phyloP scores from a whole-genome alignment of 2,113 vertebrate species.

The Ahaetulla prasina region DNA sequence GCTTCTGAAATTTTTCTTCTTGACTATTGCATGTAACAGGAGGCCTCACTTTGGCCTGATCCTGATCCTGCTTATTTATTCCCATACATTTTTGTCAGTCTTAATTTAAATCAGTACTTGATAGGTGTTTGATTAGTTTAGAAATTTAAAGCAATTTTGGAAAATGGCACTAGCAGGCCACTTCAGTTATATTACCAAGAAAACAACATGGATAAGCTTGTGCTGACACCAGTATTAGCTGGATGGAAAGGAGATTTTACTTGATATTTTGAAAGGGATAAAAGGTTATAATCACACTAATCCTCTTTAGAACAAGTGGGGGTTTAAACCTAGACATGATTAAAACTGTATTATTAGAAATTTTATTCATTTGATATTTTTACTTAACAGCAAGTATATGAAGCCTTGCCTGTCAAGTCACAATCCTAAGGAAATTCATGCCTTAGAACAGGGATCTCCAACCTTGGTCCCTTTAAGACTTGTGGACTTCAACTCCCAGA shows the following conservation, averaged over 20 bases:
- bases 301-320: neutral
- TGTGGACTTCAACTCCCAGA: too few relatives aligned
- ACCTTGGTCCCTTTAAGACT: too few relatives aligned
- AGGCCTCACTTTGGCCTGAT: neutral
- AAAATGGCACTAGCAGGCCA: neutral
- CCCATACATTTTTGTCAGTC: neutral
- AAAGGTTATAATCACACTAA: neutral
- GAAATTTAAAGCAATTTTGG: neutral
- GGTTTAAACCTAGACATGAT: neutral
- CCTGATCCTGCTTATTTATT: neutral
- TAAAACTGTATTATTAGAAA: neutral
- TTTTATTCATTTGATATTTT: neutral
- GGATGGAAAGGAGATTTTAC: neutral
- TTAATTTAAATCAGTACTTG: neutral
- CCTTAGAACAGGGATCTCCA: neutral
- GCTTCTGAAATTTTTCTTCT: neutral
- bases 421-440: neutral
- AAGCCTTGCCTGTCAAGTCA: neutral
- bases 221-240: neutral
- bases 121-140: neutral
- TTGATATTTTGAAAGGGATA: neutral
- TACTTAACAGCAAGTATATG: neutral
- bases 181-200: neutral
- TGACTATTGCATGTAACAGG: neutral
- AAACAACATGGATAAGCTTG: neutral